Evolutionary conservation across 2,888 invertebrate species (phyloP).

Genomic region (Helicoverpa assulta): DNA sequence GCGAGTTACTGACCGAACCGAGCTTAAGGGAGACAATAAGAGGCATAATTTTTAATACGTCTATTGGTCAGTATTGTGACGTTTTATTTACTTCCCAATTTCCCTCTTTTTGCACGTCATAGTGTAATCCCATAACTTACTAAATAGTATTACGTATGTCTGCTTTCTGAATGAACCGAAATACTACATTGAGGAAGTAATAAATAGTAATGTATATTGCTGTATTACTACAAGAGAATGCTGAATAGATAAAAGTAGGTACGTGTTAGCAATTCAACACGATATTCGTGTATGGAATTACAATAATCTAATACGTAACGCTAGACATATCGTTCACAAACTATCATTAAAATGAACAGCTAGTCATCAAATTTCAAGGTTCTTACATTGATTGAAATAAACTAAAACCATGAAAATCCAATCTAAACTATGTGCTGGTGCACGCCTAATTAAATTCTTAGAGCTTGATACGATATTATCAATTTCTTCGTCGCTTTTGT

Average conservation of each 20-base stretch:
- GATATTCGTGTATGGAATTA: slow-evolving; percentile 27
- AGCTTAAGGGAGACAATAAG: too few species aligned
- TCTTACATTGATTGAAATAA: slow-evolving; percentile 1
- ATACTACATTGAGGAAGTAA: too few species aligned
- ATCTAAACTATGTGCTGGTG: slow-evolving; percentile 5
- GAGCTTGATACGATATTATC: background rate
- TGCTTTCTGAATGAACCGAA: background rate
- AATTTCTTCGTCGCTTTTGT: slow-evolving; percentile 1
- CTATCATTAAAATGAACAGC: background rate
- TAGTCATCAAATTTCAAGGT: slow-evolving; percentile 12
- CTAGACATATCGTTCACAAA: slow-evolving; percentile 9
- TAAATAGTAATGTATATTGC: background rate
- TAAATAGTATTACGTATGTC: too few species aligned
- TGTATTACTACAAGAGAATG: too few species aligned
- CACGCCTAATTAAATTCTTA: slow-evolving; percentile 22
- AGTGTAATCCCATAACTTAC: too few species aligned
- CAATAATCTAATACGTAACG: slow-evolving; percentile 3
- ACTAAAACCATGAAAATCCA: slow-evolving; percentile 24
- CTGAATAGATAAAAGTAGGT: too few species aligned
- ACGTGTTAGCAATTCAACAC: background rate
- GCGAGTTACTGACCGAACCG: too few species aligned
- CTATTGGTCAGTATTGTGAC: too few species aligned
- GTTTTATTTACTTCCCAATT: too few species aligned
- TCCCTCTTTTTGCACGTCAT: too few species aligned
- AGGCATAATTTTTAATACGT: too few species aligned